phyloP scores from a whole-genome alignment of 2,797 vertebrate genomes.

The Hippopotamyrus pictus region DNA sequence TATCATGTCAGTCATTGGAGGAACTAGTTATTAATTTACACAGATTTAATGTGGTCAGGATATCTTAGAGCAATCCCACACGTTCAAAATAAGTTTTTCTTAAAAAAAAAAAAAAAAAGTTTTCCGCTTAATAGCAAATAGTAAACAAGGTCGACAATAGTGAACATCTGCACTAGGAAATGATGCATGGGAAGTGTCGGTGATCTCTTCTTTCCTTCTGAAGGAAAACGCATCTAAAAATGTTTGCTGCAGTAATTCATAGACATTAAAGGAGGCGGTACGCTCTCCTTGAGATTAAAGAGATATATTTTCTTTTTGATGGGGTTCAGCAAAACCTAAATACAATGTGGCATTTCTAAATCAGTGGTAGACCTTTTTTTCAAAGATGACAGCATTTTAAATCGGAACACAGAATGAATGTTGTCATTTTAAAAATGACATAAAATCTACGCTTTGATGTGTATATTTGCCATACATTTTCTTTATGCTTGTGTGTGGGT shows the following conservation, averaged over 20 bases:
- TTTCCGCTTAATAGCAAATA: neutral
- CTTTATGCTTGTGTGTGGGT: neutral
- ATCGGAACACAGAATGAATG: slow-evolving; percentile 29
- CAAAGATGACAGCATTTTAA: slow-evolving; percentile 26
- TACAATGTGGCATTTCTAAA: slow-evolving; percentile 47
- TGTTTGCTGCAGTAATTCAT: neutral
- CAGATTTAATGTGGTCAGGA: neutral
- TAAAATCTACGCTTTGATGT: neutral
- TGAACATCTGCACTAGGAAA: neutral
- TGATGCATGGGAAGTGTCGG: neutral
- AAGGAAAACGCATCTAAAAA: neutral
- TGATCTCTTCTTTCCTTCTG: neutral
- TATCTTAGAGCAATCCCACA: neutral
- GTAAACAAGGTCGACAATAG: neutral
- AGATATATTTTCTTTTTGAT: slow-evolving; percentile 7
- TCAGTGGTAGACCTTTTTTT: slow-evolving; percentile 36
- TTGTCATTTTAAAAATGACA: neutral
- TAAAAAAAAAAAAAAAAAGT: neutral
- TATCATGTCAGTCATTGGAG: neutral
- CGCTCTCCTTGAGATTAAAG: neutral
- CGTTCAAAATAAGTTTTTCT: neutral
- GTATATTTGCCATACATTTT: neutral
- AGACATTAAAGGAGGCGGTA: neutral
- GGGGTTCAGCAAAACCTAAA: slow-evolving; percentile 13
- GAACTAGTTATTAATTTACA: neutral